A percentile compares a stretch with the other conserved stretches of the same genome.
phyloP scores from a whole-genome alignment of 2,797 vertebrate genomes.

The Vultur gryphus region DNA sequence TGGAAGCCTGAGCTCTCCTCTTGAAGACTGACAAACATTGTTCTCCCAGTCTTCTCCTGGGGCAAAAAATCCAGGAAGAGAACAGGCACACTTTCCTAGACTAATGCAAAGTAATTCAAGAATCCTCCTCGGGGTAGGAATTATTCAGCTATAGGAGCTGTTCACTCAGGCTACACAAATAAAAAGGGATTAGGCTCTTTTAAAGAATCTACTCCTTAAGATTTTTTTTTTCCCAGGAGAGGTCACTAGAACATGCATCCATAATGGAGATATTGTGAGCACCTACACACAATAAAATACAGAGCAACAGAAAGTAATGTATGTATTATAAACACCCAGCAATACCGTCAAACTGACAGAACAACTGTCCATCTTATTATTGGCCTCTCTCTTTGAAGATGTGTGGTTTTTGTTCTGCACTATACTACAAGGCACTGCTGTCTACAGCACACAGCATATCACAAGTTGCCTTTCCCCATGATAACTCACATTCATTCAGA shows the following conservation, averaged over 20 bases:
- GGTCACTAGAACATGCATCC: slow-evolving; percentile 11
- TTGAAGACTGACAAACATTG: slow-evolving; percentile 19
- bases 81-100: slow-evolving; percentile 45
- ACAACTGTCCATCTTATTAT: background rate
- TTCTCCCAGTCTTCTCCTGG: slow-evolving; percentile 7
- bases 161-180: slow-evolving; percentile 50
- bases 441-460: background rate
- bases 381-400: background rate
- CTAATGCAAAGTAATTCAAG: slow-evolving; percentile 51
- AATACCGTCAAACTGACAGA: background rate
- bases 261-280: background rate
- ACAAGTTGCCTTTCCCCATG: background rate
- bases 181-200: slow-evolving; percentile 47
- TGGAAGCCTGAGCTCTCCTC: background rate
- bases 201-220: slow-evolving; percentile 58
- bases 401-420: background rate
- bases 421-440: background rate
- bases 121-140: slow-evolving; percentile 48
- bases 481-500: background rate
- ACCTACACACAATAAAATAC: background rate
- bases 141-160: slow-evolving; percentile 30
- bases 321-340: background rate
- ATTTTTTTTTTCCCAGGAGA: slow-evolving; percentile 53
- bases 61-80: slow-evolving; percentile 33
- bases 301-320: background rate